Conservation (phyloP, 2,888 invertebrate species). For the Cosmia pyralina region DNA sequence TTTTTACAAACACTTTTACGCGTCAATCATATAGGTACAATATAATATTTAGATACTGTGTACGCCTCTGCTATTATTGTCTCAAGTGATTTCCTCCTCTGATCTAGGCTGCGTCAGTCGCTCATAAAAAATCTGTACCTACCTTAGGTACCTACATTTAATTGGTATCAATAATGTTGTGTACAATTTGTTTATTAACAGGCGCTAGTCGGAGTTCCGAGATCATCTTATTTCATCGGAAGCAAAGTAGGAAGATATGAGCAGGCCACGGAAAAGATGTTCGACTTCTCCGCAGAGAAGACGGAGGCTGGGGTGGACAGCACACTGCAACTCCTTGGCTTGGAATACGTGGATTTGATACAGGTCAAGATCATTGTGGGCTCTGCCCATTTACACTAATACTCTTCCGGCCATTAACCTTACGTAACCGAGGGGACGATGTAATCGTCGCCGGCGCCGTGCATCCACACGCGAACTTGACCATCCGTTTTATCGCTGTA, state of each 20-base stretch:
- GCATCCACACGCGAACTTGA: slow-evolving; percentile 41
- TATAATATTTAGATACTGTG: not conserved
- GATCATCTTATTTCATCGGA: slow-evolving; percentile 96
- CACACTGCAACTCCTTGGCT: slow-evolving; percentile 93
- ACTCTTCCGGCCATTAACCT: slow-evolving; percentile 38
- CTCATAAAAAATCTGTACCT: slow-evolving; percentile 4
- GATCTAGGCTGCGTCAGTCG: not conserved
- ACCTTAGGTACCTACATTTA: slow-evolving; percentile 7
- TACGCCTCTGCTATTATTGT: not conserved
- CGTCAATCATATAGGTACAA: too few species aligned
- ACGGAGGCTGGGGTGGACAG: slow-evolving; percentile 93
- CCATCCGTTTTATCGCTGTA: slow-evolving; percentile 32
- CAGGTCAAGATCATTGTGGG: slow-evolving; percentile 90
- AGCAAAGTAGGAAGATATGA: slow-evolving; percentile 98
- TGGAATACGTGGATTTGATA: slow-evolving; percentile 96
- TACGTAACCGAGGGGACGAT: slow-evolving; percentile 28
- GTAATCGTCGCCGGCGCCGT: slow-evolving; percentile 7
- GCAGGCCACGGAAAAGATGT: slow-evolving; percentile 92
- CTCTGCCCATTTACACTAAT: slow-evolving; percentile 17
- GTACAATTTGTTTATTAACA: slow-evolving; percentile 66
- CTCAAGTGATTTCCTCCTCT: not conserved
- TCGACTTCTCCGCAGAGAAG: slow-evolving; percentile 95
- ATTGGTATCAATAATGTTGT: slow-evolving; percentile 12
- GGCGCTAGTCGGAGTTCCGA: slow-evolving; percentile 94
- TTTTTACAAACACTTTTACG: too few species aligned